Evolutionary conservation across 2,888 invertebrate species (phyloP).

Genomic region (Marasmarcha lunaedactyla): DNA sequence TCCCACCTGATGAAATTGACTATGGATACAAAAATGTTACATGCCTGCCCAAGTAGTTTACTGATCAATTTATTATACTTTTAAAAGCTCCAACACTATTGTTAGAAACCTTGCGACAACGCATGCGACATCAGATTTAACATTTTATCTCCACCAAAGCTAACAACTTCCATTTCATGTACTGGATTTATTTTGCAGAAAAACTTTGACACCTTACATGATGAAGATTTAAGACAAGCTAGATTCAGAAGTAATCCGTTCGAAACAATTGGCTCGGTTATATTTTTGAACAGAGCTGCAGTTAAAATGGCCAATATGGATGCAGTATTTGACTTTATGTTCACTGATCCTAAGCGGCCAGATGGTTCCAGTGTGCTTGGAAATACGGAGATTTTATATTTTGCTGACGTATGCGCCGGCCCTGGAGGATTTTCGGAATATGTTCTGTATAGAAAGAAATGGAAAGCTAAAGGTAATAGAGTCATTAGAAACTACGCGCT

Average conservation of each 20-base stretch:
- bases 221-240: constrained; percentile 82
- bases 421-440: constrained; percentile 98
- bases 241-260: constrained; percentile 91
- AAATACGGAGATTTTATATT: constrained; percentile 77
- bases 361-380: constrained; percentile 58
- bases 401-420: constrained; percentile 98
- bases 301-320: constrained; percentile 99
- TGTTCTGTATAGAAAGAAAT: constrained; percentile 85
- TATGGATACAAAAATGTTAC: too few relatives aligned
- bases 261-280: constrained; percentile 88
- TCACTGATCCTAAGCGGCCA: constrained; percentile 80
- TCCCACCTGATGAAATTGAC: too few relatives aligned
- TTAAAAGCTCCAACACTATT: too few relatives aligned
- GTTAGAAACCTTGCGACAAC: too few relatives aligned
- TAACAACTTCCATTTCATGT: too few relatives aligned
- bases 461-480: constrained; percentile 89
- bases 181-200: constrained; percentile 48
- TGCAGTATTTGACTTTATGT: constrained; percentile 88
- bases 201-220: constrained; percentile 85
- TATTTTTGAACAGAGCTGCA: constrained; percentile 94
- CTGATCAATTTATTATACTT: too few relatives aligned
- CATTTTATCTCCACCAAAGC: too few relatives aligned
- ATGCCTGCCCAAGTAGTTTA: too few relatives aligned
- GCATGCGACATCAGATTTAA: too few relatives aligned
- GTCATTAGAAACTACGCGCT: too few relatives aligned